phyloP scores from a whole-genome alignment of 1,140 invertebrate species.

The Drosophila eugracilis region DNA sequence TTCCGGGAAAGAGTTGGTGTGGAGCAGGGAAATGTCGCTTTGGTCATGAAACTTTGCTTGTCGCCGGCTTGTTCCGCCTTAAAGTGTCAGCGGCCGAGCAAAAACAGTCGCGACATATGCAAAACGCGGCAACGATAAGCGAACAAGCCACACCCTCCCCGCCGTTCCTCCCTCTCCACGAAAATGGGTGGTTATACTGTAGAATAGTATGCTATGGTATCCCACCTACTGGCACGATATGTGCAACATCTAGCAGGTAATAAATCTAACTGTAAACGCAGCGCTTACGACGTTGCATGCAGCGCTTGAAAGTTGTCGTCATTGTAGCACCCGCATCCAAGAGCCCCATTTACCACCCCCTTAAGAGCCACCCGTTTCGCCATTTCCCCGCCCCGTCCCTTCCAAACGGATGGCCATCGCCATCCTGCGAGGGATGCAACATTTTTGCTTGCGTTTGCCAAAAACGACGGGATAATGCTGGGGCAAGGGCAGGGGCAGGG shows the following conservation, averaged over 20 bases:
- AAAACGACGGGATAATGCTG: conserved; percentile 48
- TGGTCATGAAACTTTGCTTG: conserved; percentile 47
- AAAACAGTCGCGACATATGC: conserved; percentile 75
- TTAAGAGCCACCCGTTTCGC: conserved; percentile 1
- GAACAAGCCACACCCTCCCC: conserved; percentile 28
- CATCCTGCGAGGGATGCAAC: conserved; percentile 55
- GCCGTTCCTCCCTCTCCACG: neutral
- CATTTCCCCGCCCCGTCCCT: neutral
- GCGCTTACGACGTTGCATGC: conserved; percentile 79
- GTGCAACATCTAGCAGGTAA: conserved; percentile 82
- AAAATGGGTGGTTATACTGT: neutral
- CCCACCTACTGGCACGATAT: conserved; percentile 54
- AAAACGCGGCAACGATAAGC: conserved; percentile 73
- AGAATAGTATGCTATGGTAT: neutral
- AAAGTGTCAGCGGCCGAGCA: conserved; percentile 53
- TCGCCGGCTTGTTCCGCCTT: conserved; percentile 55
- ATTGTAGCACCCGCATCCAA: conserved; percentile 51
- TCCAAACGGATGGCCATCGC: conserved; percentile 10
- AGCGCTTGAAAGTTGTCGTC: conserved; percentile 79
- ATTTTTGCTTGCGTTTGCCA: conserved; percentile 78
- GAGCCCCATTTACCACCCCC: conserved; percentile 2
- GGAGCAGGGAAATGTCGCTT: conserved; percentile 5
- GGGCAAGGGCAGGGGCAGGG: neutral
- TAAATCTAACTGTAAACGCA: conserved; percentile 82
- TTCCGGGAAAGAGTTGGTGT: neutral